Conservation (phyloP, 2,888 invertebrate genomes). For the Trachelus troglodyta region DNA sequence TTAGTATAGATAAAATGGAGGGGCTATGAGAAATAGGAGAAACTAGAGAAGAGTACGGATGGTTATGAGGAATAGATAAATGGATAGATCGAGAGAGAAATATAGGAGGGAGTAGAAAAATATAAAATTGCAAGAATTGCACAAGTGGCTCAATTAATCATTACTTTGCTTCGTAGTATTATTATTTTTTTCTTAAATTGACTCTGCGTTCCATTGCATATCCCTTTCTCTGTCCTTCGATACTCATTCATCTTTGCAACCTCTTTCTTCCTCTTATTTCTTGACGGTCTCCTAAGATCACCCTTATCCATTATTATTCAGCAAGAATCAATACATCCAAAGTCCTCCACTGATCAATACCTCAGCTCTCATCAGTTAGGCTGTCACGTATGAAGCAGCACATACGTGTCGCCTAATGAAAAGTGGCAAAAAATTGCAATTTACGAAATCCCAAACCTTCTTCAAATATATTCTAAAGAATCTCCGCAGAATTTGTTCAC, state of each 20-base stretch:
- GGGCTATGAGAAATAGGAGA: slow-evolving; percentile 11
- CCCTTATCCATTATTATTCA: neutral
- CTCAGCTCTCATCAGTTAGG: neutral
- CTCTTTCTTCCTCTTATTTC: neutral
- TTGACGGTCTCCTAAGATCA: neutral
- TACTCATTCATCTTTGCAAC: neutral
- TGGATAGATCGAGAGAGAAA: slow-evolving; percentile 4
- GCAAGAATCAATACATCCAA: neutral
- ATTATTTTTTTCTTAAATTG: slow-evolving; percentile 32
- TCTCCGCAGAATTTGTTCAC: neutral
- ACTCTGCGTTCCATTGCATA: slow-evolving; percentile 16
- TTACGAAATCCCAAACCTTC: neutral
- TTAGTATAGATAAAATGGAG: slow-evolving; percentile 26
- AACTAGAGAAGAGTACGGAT: slow-evolving; percentile 12
- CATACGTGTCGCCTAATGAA: neutral
- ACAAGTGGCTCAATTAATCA: slow-evolving; percentile 44
- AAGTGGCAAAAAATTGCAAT: neutral
- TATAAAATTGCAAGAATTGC: slow-evolving; percentile 59
- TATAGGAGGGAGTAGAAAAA: slow-evolving; percentile 59
- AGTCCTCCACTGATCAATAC: neutral
- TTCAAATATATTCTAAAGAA: neutral
- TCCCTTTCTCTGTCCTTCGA: neutral
- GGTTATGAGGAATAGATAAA: neutral
- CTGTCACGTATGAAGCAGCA: neutral
- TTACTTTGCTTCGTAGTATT: slow-evolving; percentile 28